Conservation (phyloP, 2,113 vertebrate species). For the Colossoma macropomum region DNA sequence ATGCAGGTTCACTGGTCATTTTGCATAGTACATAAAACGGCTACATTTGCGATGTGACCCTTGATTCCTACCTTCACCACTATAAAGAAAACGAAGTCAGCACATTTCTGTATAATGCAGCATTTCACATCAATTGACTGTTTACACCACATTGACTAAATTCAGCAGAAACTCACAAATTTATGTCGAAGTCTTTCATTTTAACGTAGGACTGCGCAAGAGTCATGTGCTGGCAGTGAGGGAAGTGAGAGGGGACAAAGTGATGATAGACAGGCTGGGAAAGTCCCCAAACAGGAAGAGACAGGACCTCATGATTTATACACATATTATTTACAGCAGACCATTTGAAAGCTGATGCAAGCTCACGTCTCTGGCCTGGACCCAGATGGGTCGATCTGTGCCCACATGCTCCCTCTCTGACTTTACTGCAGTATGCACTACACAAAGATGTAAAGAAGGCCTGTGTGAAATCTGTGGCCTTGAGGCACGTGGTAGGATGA, state of each 20-base stretch:
- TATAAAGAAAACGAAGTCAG: too few species aligned
- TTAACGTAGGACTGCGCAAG: neutral
- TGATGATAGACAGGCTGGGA: neutral
- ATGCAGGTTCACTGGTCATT: too few species aligned
- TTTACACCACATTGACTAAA: too few species aligned
- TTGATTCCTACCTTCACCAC: too few species aligned
- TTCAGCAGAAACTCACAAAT: too few species aligned
- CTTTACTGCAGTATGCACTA: neutral
- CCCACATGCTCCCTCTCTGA: neutral
- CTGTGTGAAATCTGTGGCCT: neutral
- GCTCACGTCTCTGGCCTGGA: conserved; percentile 13
- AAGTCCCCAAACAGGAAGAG: conserved; percentile 6
- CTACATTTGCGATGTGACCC: too few species aligned
- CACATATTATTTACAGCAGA: conserved; percentile 43
- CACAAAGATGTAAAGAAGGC: neutral
- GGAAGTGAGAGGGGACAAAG: neutral
- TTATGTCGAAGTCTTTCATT: neutral
- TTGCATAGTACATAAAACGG: too few species aligned
- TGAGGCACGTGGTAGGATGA: neutral
- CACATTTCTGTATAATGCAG: too few species aligned
- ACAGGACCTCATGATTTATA: conserved; percentile 1
- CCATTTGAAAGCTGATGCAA: conserved; percentile 12
- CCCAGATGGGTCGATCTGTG: neutral
- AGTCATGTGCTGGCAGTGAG: too few species aligned
- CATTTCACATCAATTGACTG: too few species aligned